Percentiles rank a stretch among this genome's conserved stretches.
These are phyloP conservation scores for Bombus sylvicola DNA, from an alignment of 1,140 invertebrate genomes.

Conservation along the genomic window DNA sequence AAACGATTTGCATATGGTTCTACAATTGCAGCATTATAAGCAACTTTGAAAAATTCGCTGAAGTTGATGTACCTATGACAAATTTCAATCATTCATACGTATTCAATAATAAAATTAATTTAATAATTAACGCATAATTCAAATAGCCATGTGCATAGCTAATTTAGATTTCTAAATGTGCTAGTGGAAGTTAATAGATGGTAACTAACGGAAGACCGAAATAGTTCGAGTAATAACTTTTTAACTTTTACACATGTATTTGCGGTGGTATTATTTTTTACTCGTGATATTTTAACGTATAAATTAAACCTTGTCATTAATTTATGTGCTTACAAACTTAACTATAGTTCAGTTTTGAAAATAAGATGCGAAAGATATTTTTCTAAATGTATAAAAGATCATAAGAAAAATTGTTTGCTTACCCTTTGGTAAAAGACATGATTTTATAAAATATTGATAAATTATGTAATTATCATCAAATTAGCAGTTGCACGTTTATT, in stretches of 20 bases:
- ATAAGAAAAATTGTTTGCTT: slow-evolving; percentile 22
- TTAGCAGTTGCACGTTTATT: slow-evolving; percentile 11
- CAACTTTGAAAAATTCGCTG: slow-evolving; percentile 40
- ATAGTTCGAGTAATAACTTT: slow-evolving; percentile 37
- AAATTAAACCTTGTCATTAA: neutral
- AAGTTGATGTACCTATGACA: slow-evolving; percentile 44
- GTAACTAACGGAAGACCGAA: slow-evolving; percentile 16
- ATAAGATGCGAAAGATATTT: neutral
- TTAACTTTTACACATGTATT: neutral
- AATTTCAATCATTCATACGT: neutral
- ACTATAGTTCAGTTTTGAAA: neutral
- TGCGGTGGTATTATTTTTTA: neutral
- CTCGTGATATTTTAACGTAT: neutral
- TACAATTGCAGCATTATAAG: slow-evolving; percentile 17
- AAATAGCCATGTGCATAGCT: neutral
- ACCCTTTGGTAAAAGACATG: slow-evolving; percentile 50
- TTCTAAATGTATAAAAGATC: neutral
- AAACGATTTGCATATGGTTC: slow-evolving; percentile 64
- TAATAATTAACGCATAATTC: neutral
- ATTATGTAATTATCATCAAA: slow-evolving; percentile 35
- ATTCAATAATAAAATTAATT: neutral
- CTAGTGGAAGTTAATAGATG: slow-evolving; percentile 46
- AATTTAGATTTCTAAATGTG: slow-evolving; percentile 56
- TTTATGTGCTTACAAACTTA: neutral
- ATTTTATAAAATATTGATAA: slow-evolving; percentile 32